Percentiles rank a stretch among this genome's conserved stretches.
Evolutionary conservation across 2,113 vertebrate species (phyloP).

Genomic region (Eulemur rufifrons): DNA sequence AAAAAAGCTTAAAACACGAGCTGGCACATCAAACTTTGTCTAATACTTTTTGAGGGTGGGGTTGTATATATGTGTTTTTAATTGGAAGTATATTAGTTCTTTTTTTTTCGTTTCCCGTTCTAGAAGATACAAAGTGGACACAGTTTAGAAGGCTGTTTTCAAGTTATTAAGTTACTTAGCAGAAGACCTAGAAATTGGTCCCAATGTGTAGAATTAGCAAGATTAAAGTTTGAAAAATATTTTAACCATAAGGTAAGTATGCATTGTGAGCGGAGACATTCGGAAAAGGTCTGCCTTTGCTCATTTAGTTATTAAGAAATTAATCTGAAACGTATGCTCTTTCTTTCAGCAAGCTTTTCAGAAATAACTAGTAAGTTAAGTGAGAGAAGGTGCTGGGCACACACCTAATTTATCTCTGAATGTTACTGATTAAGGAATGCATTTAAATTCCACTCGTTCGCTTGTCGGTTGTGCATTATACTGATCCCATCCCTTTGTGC

Average conservation of each 20-base stretch:
- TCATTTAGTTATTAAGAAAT: slow-evolving; percentile 24
- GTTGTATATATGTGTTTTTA: background rate
- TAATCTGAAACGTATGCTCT: background rate
- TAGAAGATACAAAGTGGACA: slow-evolving; percentile 95
- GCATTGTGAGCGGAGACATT: slow-evolving; percentile 3
- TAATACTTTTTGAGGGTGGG: background rate
- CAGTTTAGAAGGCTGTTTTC: slow-evolving; percentile 96
- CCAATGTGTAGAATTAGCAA: slow-evolving; percentile 92
- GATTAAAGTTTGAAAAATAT: slow-evolving; percentile 98
- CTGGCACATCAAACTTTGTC: background rate
- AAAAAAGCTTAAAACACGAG: background rate
- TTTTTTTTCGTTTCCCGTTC: slow-evolving; percentile 42
- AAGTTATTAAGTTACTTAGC: slow-evolving; percentile 95
- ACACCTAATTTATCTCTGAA: background rate
- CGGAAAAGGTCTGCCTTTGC: background rate
- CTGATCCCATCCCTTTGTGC: background rate
- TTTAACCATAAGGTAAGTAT: slow-evolving; percentile 97
- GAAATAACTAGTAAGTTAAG: slow-evolving; percentile 2
- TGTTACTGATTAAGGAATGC: background rate
- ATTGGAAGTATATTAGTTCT: background rate
- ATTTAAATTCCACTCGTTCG: background rate
- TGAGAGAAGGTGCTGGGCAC: background rate
- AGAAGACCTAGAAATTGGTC: slow-evolving; percentile 93
- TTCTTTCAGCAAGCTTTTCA: slow-evolving; percentile 10
- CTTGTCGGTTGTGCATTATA: background rate